phyloP scores from a whole-genome alignment of 2,113 vertebrate genomes.

The Maccullochella peelii region DNA sequence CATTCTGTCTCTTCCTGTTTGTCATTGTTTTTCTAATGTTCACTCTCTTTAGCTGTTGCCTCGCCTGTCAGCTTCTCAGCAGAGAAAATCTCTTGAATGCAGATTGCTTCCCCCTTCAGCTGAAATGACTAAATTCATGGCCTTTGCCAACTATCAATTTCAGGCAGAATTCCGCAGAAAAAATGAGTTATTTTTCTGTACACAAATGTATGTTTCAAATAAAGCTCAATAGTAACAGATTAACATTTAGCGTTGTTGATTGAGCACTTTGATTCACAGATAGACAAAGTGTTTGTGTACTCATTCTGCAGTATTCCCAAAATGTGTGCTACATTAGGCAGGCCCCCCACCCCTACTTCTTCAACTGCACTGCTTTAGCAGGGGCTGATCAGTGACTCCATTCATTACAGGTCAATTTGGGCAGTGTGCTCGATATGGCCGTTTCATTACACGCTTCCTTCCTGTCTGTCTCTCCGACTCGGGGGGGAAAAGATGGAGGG shows the following conservation, averaged over 20 bases:
- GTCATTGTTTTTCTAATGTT: slow-evolving; percentile 31
- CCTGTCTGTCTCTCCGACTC: slow-evolving; percentile 63
- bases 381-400: slow-evolving; percentile 75
- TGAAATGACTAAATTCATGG: slow-evolving; percentile 20
- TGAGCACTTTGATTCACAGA: background rate
- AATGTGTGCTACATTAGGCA: slow-evolving; percentile 15
- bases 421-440: slow-evolving; percentile 73
- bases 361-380: slow-evolving; percentile 53
- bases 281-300: slow-evolving; percentile 9
- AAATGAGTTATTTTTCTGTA: background rate
- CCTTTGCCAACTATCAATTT: slow-evolving; percentile 30
- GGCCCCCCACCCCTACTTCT: slow-evolving; percentile 4
- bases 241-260: background rate
- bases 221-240: background rate
- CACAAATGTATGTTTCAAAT: background rate
- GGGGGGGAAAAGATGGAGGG: slow-evolving; percentile 29
- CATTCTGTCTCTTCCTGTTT: slow-evolving; percentile 21
- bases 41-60: slow-evolving; percentile 27
- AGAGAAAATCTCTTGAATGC: slow-evolving; percentile 47
- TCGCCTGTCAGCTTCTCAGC: slow-evolving; percentile 8
- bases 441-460: slow-evolving; percentile 78
- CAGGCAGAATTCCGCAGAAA: background rate
- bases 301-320: slow-evolving; percentile 17
- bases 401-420: slow-evolving; percentile 81
- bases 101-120: slow-evolving; percentile 17